Percentiles rank a stretch among this genome's conserved stretches.
phyloP scores from a whole-genome alignment of 2,113 vertebrate species.

The Oreotrochilus melanogaster region DNA sequence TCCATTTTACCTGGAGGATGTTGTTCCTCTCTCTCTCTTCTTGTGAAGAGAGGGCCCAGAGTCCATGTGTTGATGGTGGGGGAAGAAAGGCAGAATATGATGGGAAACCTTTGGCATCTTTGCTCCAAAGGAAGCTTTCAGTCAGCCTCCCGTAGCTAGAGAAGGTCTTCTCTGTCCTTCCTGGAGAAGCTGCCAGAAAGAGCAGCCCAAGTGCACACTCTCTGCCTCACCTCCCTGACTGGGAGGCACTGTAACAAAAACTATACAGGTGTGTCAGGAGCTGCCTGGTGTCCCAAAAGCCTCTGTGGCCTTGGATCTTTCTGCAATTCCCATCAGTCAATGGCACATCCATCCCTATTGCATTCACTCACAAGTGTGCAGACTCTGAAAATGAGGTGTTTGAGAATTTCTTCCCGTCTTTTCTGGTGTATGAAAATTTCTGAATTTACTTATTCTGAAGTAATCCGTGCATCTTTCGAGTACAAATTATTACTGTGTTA shows the following conservation, averaged over 20 bases:
- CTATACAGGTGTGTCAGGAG: neutral
- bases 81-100: neutral
- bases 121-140: neutral
- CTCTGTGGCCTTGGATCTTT: neutral
- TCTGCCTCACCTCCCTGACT: neutral
- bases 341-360: neutral
- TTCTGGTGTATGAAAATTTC: neutral
- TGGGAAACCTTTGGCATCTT: neutral
- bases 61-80: neutral
- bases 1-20: neutral
- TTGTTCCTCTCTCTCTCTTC: neutral
- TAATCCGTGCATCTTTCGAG: neutral
- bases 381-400: neutral
- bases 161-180: neutral
- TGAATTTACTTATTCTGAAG: neutral
- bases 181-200: neutral
- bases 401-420: neutral
- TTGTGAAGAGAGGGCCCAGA: neutral
- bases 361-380: neutral
- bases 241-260: neutral
- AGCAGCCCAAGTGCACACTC: neutral
- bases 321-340: neutral
- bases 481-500: neutral
- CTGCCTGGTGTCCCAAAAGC: neutral
- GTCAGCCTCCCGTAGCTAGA: neutral